Evolutionary conservation across 2,888 invertebrate species (phyloP).

Genomic region (Allolobophora icterica): DNA sequence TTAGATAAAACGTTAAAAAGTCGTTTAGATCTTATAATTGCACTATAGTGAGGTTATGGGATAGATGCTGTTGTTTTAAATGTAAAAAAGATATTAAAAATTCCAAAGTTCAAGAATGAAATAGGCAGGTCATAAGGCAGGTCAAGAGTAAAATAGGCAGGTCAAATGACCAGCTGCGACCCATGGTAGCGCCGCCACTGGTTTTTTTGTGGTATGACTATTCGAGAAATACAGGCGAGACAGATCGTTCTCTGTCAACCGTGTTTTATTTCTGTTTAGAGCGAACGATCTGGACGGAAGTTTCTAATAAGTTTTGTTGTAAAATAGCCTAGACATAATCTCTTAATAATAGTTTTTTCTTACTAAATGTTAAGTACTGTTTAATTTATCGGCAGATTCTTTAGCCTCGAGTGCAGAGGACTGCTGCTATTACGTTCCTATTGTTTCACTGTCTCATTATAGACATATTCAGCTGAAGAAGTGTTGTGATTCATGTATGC

Average conservation of each 20-base stretch:
- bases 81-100: no score
- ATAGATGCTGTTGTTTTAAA: no score
- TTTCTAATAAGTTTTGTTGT: not conserved
- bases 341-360: not conserved
- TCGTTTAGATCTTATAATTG: no score
- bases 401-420: not conserved
- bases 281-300: not conserved
- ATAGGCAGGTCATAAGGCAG: no score
- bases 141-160: no score
- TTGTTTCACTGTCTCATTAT: not conserved
- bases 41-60: no score
- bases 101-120: no score
- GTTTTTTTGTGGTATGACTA: no score
- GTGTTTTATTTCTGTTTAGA: not conserved
- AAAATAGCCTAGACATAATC: not conserved
- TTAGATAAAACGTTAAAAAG: no score
- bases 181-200: no score
- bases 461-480: not conserved
- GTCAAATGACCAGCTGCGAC: no score
- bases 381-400: not conserved
- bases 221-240: no score
- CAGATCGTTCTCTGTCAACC: not conserved
- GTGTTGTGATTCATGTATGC: not conserved
- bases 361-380: not conserved
- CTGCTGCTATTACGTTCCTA: not conserved